Evolutionary conservation across 2,888 invertebrate species (phyloP).

Genomic region (Griposia aprilina): DNA sequence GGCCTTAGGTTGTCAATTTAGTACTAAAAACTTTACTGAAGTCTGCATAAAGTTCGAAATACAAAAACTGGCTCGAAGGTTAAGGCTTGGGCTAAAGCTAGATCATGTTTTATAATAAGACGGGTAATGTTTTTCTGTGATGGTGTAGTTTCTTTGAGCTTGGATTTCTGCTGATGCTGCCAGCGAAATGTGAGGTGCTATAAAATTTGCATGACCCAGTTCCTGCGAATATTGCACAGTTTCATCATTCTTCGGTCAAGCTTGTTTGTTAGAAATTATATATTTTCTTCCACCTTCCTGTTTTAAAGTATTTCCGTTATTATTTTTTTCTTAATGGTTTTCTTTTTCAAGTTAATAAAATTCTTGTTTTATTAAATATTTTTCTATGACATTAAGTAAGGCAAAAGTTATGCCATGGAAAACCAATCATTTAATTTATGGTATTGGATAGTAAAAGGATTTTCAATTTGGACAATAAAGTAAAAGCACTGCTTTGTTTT

Average conservation of each 20-base stretch:
- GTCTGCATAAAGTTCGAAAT: too few relatives aligned
- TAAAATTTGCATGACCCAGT: slow-evolving; percentile 57
- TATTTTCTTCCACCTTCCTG: slow-evolving; percentile 32
- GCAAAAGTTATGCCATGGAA: not conserved
- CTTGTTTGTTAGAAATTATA: slow-evolving; percentile 24
- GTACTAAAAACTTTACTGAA: too few relatives aligned
- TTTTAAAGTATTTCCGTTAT: slow-evolving; percentile 18
- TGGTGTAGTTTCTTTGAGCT: not conserved
- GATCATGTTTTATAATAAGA: too few relatives aligned
- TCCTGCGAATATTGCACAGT: slow-evolving; percentile 32
- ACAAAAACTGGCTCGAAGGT: too few relatives aligned
- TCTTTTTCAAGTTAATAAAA: not conserved
- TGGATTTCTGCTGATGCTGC: slow-evolving; percentile 22
- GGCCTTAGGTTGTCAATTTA: too few relatives aligned
- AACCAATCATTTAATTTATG: not conserved
- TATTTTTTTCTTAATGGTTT: not conserved
- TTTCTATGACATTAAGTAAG: not conserved
- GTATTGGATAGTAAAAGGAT: not conserved
- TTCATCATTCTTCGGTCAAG: slow-evolving; percentile 41
- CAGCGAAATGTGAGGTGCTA: slow-evolving; percentile 11
- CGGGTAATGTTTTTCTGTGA: not conserved
- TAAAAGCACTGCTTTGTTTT: not conserved
- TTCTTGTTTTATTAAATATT: not conserved
- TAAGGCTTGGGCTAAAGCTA: too few relatives aligned
- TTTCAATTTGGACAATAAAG: not conserved